Evolutionary conservation across 2,113 vertebrate species (phyloP).

Genomic region (Ardeotis arabs): DNA sequence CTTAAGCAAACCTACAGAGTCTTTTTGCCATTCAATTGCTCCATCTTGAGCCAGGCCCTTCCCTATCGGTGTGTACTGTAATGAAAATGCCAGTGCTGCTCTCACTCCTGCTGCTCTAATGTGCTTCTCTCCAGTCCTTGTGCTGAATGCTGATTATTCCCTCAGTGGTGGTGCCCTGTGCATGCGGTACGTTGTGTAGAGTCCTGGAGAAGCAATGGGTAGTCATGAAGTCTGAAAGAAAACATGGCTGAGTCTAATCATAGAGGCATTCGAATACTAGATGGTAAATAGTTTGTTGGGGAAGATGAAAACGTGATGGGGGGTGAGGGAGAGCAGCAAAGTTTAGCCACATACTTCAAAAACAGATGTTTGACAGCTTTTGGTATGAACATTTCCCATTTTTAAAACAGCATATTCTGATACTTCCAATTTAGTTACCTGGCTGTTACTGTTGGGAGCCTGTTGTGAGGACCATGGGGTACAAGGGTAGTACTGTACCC

Average conservation of each 20-base stretch:
- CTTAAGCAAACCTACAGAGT: not conserved
- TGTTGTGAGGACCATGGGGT: accelerated
- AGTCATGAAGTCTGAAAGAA: not conserved
- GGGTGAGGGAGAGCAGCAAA: too few relatives aligned
- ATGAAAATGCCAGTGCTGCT: not conserved
- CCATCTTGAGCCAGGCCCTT: not conserved
- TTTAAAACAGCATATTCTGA: not conserved
- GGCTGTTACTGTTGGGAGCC: not conserved
- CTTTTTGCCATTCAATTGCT: conserved; percentile 6
- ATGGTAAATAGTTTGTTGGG: not conserved
- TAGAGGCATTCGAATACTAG: not conserved
- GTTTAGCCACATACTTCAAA: not conserved
- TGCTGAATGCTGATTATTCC: not conserved
- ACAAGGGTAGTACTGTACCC: not conserved
- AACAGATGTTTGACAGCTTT: not conserved
- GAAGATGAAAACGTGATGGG: not conserved
- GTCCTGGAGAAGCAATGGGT: not conserved
- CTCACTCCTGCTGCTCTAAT: conserved; percentile 27
- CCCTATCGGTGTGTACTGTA: not conserved
- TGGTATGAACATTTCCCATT: accelerated
- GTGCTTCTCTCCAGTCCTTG: not conserved
- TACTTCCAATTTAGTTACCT: not conserved
- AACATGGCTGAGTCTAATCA: not conserved
- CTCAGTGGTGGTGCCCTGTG: not conserved
- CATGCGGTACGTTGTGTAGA: accelerated